Base-by-base conservation (phyloP, 2,113 vertebrate genomes). In the Hystrix brachyura region DNA sequence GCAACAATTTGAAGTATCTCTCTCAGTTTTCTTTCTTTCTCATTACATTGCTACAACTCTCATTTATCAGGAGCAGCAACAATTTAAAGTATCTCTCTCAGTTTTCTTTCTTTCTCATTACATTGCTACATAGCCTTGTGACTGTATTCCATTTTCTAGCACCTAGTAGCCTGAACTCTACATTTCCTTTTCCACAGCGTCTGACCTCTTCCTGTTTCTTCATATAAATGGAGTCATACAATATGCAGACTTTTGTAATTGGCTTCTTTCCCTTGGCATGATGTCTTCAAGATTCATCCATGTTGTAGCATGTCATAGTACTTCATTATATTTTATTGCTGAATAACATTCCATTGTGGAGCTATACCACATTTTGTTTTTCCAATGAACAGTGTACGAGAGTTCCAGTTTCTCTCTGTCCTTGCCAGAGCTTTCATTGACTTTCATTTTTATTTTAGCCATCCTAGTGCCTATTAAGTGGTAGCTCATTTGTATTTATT, bases 401-500 rank as follows among this genome's bases (percentile, higher is more conserved):
- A 12, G 8, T 62, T 34, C 29, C 9, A 27, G 1, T 17, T 83
- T 76, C 46, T 23, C 34, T 0, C 25, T 2, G 2, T 53, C 32
- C 4, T 83, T 18, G 3, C 19, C 21, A 18, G 7, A 34, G 13
- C 23, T 80, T 60, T 34, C 7, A 43, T 34, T 57, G 7, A 67
- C 15, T 12, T 1, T 67, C 34, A 38, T 79, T 59, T 62, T 62
- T 21, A 59, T 51, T 83, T n/a, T 15, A 69, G 53, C 4, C 15
- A 51, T 38, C 51, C 23, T 11, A 9, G 15, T 84, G 13, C 29
- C 13, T 59, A 9, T 51, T 51, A 65, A 72, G 18, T 92, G 34
- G 32, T 23, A 74, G n/a, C n/a, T 82, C 21, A n/a, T 92, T 80
- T 93, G 43, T 57, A 18, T 76, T 83, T 87, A 43, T 53, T 93